phyloP scores from a whole-genome alignment of 2,888 invertebrate species.

The Stenchaetothrips biformis region DNA sequence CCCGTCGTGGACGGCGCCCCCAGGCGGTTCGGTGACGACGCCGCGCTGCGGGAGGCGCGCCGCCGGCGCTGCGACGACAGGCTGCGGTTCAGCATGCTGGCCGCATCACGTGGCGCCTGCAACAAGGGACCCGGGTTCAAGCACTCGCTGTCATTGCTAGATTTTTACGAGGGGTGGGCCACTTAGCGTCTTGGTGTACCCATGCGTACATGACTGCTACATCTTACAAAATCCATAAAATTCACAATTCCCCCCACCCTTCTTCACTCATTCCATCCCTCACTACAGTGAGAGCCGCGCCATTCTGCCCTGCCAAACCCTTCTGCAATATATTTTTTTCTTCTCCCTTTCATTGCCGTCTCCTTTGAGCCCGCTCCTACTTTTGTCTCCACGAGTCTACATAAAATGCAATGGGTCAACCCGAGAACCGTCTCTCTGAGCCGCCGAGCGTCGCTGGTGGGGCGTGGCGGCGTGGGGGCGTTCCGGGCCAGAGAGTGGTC shows the following conservation, averaged over 20 bases:
- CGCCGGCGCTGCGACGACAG: slow-evolving; percentile 63
- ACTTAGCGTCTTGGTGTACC: too few species aligned
- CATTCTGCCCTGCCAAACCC: not conserved
- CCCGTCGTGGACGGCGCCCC: slow-evolving; percentile 28
- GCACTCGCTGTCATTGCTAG: not conserved
- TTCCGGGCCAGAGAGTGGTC: not conserved
- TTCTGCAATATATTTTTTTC: not conserved
- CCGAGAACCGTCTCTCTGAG: not conserved
- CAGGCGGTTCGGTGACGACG: slow-evolving; percentile 56
- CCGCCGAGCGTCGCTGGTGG: not conserved
- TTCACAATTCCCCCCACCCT: too few species aligned
- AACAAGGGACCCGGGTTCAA: not conserved
- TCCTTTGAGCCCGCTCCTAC: not conserved
- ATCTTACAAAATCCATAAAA: not conserved
- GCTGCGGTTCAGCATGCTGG: slow-evolving; percentile 54
- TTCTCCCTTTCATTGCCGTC: not conserved
- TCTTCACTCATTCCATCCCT: too few species aligned
- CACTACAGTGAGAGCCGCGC: too few species aligned
- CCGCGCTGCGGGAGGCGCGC: slow-evolving; percentile 61
- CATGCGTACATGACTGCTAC: too few species aligned
- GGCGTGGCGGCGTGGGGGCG: not conserved
- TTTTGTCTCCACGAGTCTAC: not conserved
- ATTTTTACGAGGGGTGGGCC: not conserved
- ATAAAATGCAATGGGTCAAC: slow-evolving; percentile 15
- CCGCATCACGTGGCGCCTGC: not conserved